Conservation (phyloP, 2,113 vertebrate genomes). For the Laticauda laticaudata region DNA sequence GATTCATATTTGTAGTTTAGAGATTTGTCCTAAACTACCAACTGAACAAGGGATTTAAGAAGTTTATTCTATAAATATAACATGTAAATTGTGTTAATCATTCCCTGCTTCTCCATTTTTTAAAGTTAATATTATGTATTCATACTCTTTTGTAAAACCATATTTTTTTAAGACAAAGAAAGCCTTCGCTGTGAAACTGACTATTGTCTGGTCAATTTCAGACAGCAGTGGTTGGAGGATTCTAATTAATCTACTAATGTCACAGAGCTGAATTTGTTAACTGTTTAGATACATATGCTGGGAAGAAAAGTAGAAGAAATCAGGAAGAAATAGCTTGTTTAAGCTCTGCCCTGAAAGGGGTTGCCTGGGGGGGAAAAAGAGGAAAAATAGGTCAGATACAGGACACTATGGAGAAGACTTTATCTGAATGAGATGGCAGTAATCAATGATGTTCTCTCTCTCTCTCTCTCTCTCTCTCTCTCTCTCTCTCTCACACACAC, state of each 20-base stretch:
- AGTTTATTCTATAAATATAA: neutral
- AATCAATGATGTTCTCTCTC: too few relatives aligned
- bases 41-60: neutral
- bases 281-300: neutral
- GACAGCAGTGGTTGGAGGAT: neutral
- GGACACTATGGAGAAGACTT: neutral
- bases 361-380: too few relatives aligned
- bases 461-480: neutral
- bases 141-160: neutral
- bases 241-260: neutral
- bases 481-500: too few relatives aligned
- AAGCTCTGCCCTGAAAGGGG: neutral
- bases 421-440: neutral
- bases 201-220: neutral
- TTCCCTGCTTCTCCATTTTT: neutral
- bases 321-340: neutral
- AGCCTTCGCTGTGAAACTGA: neutral
- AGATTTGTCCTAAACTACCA: neutral
- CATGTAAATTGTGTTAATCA: neutral
- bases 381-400: neutral
- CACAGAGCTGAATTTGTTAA: neutral
- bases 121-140: neutral
- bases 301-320: neutral
- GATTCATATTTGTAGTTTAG: neutral
- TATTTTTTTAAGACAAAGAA: neutral